phyloP scores from a whole-genome alignment of 1,140 invertebrate species.

The Neelides sp. region DNA sequence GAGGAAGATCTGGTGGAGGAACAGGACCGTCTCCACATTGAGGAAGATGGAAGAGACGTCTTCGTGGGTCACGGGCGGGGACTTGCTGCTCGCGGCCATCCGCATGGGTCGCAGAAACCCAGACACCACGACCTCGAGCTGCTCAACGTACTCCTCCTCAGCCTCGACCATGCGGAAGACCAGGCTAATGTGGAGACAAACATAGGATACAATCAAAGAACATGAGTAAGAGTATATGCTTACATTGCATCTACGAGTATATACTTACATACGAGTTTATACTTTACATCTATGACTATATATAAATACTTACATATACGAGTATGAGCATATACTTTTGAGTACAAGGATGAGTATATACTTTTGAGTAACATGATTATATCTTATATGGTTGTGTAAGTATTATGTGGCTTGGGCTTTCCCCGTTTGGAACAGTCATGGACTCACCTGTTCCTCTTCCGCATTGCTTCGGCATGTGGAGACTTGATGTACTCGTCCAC shows the following conservation, averaged over 20 bases:
- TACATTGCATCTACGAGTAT: neutral
- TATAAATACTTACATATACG: too few relatives aligned
- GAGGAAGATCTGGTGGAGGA: slow-evolving; percentile 71
- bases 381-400: too few relatives aligned
- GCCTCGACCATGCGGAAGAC: slow-evolving; percentile 86
- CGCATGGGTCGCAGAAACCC: slow-evolving; percentile 82
- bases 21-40: slow-evolving; percentile 85
- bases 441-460: slow-evolving; percentile 73
- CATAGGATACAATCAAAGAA: neutral
- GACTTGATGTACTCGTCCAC: slow-evolving; percentile 91
- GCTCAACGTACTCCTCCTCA: slow-evolving; percentile 82
- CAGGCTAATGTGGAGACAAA: slow-evolving; percentile 45
- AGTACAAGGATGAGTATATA: too few relatives aligned
- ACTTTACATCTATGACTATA: neutral
- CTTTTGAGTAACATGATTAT: too few relatives aligned
- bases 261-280: neutral
- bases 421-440: neutral
- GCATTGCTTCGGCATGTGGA: slow-evolving; percentile 85
- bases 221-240: neutral
- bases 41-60: slow-evolving; percentile 92
- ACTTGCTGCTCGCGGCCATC: slow-evolving; percentile 61
- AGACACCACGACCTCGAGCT: slow-evolving; percentile 80
- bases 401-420: too few relatives aligned
- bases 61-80: slow-evolving; percentile 82
- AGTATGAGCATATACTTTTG: too few relatives aligned